These are phyloP conservation scores for Chloropsis hardwickii DNA, from an alignment of 2,113 vertebrate species.

Conservation along the genomic window DNA sequence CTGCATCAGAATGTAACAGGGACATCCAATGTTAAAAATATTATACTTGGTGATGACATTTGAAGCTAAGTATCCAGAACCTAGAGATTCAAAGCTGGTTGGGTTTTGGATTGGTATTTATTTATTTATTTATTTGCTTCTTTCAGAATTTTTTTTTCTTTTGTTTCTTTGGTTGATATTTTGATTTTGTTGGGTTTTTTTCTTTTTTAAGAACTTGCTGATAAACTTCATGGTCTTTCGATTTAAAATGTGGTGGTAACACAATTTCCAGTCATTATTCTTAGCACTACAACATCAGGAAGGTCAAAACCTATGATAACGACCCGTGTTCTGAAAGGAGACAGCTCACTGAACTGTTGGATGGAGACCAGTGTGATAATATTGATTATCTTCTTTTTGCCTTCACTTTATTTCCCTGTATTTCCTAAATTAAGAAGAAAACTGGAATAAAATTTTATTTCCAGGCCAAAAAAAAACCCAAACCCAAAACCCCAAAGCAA, in stretches of 20 bases:
- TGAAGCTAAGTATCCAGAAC: not conserved
- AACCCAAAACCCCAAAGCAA: not conserved
- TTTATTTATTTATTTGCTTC: not conserved
- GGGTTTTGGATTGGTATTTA: not conserved
- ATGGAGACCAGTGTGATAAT: accelerated
- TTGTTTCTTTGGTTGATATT: not conserved
- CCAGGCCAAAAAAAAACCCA: accelerated
- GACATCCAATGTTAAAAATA: not conserved
- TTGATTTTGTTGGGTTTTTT: not conserved
- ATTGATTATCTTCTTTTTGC: not conserved
- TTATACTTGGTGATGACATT: accelerated
- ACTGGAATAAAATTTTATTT: not conserved
- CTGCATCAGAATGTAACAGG: not conserved
- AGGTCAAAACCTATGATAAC: not conserved
- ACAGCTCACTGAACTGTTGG: accelerated
- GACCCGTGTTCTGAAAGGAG: accelerated
- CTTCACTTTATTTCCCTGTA: not conserved
- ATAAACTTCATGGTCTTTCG: not conserved
- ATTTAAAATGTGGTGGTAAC: not conserved
- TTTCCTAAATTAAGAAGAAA: not conserved
- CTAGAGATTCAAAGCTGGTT: accelerated
- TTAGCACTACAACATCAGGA: not conserved
- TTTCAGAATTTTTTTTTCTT: accelerated
- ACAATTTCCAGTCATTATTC: not conserved
- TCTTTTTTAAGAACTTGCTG: not conserved